phyloP scores from a whole-genome alignment of 2,113 vertebrate genomes.

The Zosterops lateralis region DNA sequence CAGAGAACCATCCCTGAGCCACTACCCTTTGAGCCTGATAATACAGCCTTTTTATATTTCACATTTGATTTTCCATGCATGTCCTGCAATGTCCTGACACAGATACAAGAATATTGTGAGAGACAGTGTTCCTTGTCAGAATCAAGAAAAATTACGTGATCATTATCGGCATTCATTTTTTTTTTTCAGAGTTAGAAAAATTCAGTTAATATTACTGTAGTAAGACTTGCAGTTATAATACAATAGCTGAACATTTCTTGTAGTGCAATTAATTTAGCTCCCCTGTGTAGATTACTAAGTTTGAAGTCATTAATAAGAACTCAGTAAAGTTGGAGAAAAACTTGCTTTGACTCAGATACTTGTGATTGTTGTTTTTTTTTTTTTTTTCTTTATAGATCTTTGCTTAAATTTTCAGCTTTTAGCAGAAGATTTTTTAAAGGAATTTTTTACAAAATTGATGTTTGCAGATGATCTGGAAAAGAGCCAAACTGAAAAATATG shows the following conservation, averaged over 20 bases:
- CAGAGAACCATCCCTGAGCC: background rate
- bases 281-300: background rate
- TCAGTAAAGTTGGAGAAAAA: background rate
- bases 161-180: background rate
- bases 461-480: background rate
- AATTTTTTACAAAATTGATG: background rate
- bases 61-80: background rate
- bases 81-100: background rate
- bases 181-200: background rate
- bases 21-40: background rate
- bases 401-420: background rate
- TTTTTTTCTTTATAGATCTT: background rate
- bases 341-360: background rate
- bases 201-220: background rate
- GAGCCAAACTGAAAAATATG: background rate
- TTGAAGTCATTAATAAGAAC: background rate
- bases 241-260: background rate
- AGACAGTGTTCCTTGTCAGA: background rate
- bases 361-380: background rate
- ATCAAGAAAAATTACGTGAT: background rate
- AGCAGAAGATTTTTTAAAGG: background rate
- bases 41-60: background rate
- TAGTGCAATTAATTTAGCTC: background rate
- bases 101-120: background rate
- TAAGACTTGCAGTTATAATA: background rate